These are phyloP conservation scores for Caenorhabditis inopinata DNA, from an alignment of 1,140 invertebrate genomes.

Conservation along the genomic window DNA sequence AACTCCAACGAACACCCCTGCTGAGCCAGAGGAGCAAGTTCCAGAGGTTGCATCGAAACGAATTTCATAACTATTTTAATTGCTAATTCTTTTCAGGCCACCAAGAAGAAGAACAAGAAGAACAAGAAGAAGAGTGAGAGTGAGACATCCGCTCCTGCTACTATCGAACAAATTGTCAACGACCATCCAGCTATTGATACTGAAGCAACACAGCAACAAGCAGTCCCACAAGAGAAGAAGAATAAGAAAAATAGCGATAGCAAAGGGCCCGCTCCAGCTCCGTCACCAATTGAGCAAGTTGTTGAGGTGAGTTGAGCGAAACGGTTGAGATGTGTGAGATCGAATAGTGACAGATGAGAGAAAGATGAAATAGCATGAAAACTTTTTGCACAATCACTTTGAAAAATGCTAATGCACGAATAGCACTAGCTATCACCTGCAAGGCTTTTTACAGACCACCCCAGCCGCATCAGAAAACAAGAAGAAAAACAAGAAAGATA, in stretches of 20 bases:
- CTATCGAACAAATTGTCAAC: neutral
- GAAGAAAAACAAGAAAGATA: slow-evolving; percentile 9
- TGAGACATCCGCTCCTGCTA: neutral
- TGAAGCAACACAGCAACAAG: neutral
- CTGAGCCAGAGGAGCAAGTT: slow-evolving; percentile 13
- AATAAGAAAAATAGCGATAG: slow-evolving; percentile 37
- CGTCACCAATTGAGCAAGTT: slow-evolving; percentile 16
- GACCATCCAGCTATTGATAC: neutral
- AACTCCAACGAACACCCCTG: slow-evolving; percentile 21
- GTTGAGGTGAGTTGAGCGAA: slow-evolving; percentile 14
- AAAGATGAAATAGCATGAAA: neutral
- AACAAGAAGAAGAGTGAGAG: slow-evolving; percentile 30
- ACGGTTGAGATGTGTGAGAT: neutral
- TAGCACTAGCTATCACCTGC: neutral
- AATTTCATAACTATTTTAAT: neutral
- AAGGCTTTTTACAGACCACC: neutral
- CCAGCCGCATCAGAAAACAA: neutral
- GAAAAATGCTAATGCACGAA: neutral
- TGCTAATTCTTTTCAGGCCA: neutral
- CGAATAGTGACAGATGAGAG: neutral
- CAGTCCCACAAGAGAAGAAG: slow-evolving; percentile 2
- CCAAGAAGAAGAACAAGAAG: slow-evolving; percentile 26
- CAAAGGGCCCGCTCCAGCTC: neutral
- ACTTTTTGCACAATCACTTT: neutral
- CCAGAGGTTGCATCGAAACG: neutral